Conservation (phyloP, 2,888 invertebrate genomes). For the Synergus itoensis region DNA sequence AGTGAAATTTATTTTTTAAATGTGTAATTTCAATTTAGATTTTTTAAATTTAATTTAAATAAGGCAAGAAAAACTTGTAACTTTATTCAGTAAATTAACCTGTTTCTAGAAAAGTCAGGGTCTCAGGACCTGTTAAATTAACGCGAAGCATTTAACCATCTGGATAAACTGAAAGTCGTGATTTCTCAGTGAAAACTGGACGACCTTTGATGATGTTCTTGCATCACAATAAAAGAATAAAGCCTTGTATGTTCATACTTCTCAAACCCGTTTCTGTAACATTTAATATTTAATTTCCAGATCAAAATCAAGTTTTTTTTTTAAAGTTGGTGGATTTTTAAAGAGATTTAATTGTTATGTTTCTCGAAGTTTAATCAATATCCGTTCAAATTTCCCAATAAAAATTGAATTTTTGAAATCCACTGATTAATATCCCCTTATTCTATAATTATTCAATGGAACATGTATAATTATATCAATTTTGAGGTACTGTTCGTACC, state of each 20-base stretch:
- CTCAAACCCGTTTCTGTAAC: slow-evolving; percentile 7
- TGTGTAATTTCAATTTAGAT: too few species aligned
- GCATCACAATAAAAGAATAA: slow-evolving; percentile 29
- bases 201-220: slow-evolving; percentile 37
- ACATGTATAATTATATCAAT: not conserved
- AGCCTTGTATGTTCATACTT: slow-evolving; percentile 6
- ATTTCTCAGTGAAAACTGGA: slow-evolving; percentile 28
- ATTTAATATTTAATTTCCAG: slow-evolving; percentile 17
- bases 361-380: too few species aligned
- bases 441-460: too few species aligned
- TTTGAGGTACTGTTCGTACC: not conserved
- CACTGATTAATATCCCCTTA: not conserved
- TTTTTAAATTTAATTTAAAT: too few species aligned
- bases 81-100: not conserved
- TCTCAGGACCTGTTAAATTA: not conserved
- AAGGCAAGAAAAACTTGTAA: not conserved
- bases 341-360: too few species aligned
- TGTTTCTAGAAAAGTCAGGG: not conserved
- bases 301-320: not conserved
- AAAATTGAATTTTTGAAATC: not conserved
- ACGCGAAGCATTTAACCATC: slow-evolving; percentile 12
- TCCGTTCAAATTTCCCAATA: too few species aligned
- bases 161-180: not conserved
- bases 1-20: too few species aligned
- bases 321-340: too few species aligned